Evolutionary conservation across 1,140 invertebrate genomes (phyloP).

Genomic region (Drosophila kepulauana): DNA sequence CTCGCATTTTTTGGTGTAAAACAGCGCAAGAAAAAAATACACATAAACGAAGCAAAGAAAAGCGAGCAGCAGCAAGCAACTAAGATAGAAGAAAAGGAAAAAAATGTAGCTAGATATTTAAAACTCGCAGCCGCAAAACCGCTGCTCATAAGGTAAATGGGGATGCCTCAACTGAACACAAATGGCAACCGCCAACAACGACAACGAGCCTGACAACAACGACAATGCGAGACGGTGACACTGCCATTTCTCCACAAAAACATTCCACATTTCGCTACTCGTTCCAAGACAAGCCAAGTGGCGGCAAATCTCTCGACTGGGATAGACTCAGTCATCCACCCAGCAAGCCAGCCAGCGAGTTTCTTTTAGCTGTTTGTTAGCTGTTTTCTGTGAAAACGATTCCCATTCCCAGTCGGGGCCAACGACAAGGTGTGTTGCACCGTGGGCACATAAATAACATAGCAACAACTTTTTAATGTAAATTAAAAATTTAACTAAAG

Average conservation of each 20-base stretch:
- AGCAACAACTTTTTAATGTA: slow-evolving; percentile 3
- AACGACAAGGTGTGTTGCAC: slow-evolving; percentile 43
- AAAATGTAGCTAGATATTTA: slow-evolving; percentile 60
- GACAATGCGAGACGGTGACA: slow-evolving; percentile 9
- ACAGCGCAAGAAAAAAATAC: slow-evolving; percentile 35
- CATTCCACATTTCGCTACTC: neutral
- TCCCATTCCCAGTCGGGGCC: slow-evolving; percentile 36
- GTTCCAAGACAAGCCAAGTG: slow-evolving; percentile 42
- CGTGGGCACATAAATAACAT: slow-evolving; percentile 11
- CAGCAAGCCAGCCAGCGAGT: neutral
- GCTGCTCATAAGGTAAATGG: slow-evolving; percentile 32
- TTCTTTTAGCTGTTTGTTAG: slow-evolving; percentile 17
- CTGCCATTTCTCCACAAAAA: slow-evolving; percentile 2
- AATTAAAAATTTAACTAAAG: slow-evolving; percentile 5
- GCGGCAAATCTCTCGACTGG: slow-evolving; percentile 49
- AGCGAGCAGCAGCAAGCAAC: neutral
- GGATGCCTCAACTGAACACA: slow-evolving; percentile 8
- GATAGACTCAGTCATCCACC: slow-evolving; percentile 2
- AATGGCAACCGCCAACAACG: slow-evolving; percentile 26
- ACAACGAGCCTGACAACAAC: slow-evolving; percentile 16
- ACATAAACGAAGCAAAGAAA: slow-evolving; percentile 21
- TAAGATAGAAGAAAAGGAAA: neutral
- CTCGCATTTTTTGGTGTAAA: slow-evolving; percentile 69
- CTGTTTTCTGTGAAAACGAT: slow-evolving; percentile 69
- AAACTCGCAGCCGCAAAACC: slow-evolving; percentile 69